These are phyloP conservation scores for Delia radicum DNA, from an alignment of 1,140 invertebrate genomes.

Conservation along the genomic window DNA sequence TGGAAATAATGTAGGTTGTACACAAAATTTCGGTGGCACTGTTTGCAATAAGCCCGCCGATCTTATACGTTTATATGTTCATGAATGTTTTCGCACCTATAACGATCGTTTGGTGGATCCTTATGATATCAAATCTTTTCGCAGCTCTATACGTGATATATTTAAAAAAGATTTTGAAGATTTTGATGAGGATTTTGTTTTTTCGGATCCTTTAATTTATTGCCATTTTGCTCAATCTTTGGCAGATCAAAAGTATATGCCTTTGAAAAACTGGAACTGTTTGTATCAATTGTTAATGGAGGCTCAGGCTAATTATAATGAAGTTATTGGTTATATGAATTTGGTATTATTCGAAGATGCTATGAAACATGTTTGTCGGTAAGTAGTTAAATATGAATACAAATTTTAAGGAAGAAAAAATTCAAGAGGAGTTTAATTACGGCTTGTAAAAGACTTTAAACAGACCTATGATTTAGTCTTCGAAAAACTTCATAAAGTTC, in stretches of 20 bases:
- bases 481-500: too few species aligned
- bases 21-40: slow-evolving; percentile 44
- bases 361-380: slow-evolving; percentile 86
- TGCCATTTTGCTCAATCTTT: slow-evolving; percentile 91
- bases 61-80: slow-evolving; percentile 82
- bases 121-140: slow-evolving; percentile 74
- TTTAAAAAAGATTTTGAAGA: slow-evolving; percentile 88
- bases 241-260: slow-evolving; percentile 89
- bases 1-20: slow-evolving; percentile 10
- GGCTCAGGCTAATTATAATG: slow-evolving; percentile 83
- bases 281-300: slow-evolving; percentile 79
- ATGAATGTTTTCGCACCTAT: slow-evolving; percentile 89
- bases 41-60: slow-evolving; percentile 67
- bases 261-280: slow-evolving; percentile 71
- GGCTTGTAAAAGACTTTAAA: too few species aligned
- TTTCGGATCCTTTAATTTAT: slow-evolving; percentile 78
- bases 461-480: too few species aligned
- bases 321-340: slow-evolving; percentile 87
- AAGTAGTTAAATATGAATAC: slow-evolving; percentile 53
- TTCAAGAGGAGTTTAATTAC: too few species aligned
- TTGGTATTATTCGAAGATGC: slow-evolving; percentile 95
- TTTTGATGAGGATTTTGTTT: slow-evolving; percentile 67
- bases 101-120: slow-evolving; percentile 85
- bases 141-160: slow-evolving; percentile 73
- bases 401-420: too few species aligned